Evolutionary conservation across 1,140 invertebrate species (phyloP).

Genomic region (Acromyrmex charruanus): DNA sequence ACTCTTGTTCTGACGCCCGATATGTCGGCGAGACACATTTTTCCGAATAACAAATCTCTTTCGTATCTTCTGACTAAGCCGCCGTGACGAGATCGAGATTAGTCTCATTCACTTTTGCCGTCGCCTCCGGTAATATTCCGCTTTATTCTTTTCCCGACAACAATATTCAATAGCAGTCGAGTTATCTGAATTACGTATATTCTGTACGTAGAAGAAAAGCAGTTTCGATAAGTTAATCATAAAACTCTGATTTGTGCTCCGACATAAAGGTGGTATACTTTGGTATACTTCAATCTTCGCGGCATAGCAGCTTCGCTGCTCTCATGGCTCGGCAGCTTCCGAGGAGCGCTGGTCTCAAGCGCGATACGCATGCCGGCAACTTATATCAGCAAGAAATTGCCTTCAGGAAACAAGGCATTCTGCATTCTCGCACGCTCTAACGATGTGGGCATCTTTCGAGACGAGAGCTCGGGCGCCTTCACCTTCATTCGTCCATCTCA

Average conservation of each 20-base stretch:
- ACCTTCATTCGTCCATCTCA: slow-evolving; percentile 16
- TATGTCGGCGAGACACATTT: slow-evolving; percentile 40
- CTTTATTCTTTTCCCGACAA: slow-evolving; percentile 19
- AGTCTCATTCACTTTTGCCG: slow-evolving; percentile 47
- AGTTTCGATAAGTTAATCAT: slow-evolving; percentile 12
- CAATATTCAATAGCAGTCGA: slow-evolving; percentile 40
- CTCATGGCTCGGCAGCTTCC: slow-evolving; percentile 3
- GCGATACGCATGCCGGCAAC: slow-evolving; percentile 60
- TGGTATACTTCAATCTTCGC: slow-evolving; percentile 12
- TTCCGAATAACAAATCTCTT: slow-evolving; percentile 57
- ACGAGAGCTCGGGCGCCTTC: slow-evolving; percentile 52
- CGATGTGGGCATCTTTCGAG: slow-evolving; percentile 69
- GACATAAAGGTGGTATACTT: not conserved
- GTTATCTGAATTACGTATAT: not conserved
- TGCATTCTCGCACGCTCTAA: slow-evolving; percentile 76
- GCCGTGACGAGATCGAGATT: slow-evolving; percentile 59
- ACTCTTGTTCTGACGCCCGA: slow-evolving; percentile 59
- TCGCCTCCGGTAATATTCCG: slow-evolving; percentile 2
- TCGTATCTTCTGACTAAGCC: slow-evolving; percentile 55
- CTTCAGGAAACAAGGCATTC: slow-evolving; percentile 71
- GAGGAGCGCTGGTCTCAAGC: slow-evolving; percentile 31
- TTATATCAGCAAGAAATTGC: slow-evolving; percentile 75
- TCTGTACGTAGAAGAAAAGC: not conserved
- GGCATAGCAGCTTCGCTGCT: not conserved
- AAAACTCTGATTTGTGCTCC: slow-evolving; percentile 9